Percentiles rank a stretch among this genome's conserved stretches.
These are phyloP conservation scores for Aurelia aurita complex sp. Pacific DNA, from an alignment of 30 jellyfish, hydroid and myxozoan genomes.

Conservation along the genomic window DNA sequence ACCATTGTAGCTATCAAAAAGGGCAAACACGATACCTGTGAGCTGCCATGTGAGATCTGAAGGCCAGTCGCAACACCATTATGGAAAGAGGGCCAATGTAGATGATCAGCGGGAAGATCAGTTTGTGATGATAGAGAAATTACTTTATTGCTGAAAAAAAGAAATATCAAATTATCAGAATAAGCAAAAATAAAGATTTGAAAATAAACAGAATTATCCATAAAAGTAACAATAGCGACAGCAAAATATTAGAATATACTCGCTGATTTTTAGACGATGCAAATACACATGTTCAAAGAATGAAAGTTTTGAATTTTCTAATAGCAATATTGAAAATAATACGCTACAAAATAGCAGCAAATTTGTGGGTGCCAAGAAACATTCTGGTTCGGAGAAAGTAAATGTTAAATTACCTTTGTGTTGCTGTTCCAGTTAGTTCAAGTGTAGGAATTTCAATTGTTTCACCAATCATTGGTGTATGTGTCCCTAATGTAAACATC, in stretches of 20 bases:
- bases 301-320: too few species aligned
- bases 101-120: slow-evolving; percentile 69
- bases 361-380: too few species aligned
- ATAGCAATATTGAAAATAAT: too few species aligned
- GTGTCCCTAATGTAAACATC: slow-evolving; percentile 84
- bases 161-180: not conserved
- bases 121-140: slow-evolving; percentile 61
- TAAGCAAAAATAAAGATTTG: not conserved
- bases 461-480: slow-evolving; percentile 76
- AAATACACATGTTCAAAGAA: too few species aligned
- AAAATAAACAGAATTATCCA: not conserved
- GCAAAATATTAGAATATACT: too few species aligned
- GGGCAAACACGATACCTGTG: slow-evolving; percentile 61
- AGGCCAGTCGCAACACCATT: slow-evolving; percentile 99
- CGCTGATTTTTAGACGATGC: too few species aligned
- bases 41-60: slow-evolving; percentile 77
- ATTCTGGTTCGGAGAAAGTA: too few species aligned
- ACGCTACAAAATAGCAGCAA: too few species aligned
- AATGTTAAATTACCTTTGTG: slow-evolving; percentile 57
- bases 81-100: slow-evolving; percentile 94
- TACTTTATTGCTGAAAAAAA: slow-evolving; percentile 56
- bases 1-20: not conserved
- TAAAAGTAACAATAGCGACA: too few species aligned
- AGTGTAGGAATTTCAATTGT: slow-evolving; percentile 83
- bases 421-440: slow-evolving; percentile 85